Evolutionary conservation across 1,140 invertebrate genomes (phyloP).

Genomic region (Neocloeon triangulifer): DNA sequence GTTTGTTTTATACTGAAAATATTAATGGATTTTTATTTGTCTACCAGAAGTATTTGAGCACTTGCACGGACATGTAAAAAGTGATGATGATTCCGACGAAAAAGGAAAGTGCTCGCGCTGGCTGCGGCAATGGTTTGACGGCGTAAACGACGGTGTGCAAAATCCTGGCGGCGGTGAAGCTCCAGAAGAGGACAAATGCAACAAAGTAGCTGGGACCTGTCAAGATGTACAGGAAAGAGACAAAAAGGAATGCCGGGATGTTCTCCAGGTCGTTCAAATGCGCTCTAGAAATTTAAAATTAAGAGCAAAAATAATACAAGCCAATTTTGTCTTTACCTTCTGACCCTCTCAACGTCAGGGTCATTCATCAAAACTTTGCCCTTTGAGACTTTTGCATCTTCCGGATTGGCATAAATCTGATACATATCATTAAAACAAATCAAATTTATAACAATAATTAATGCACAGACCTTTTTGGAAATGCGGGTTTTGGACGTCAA

Average conservation of each 20-base stretch:
- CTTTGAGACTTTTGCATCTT: conserved; percentile 21
- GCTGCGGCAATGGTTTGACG: conserved; percentile 27
- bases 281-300: conserved; percentile 19
- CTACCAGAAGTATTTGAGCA: conserved; percentile 15
- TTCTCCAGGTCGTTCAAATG: conserved; percentile 50
- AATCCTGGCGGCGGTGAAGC: conserved; percentile 29
- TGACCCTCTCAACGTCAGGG: conserved; percentile 28
- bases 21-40: too few relatives aligned
- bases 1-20: too few relatives aligned
- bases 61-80: conserved; percentile 25
- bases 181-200: conserved; percentile 31
- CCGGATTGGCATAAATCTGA: conserved; percentile 31
- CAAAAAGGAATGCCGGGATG: conserved; percentile 32
- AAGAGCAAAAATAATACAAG: conserved; percentile 6
- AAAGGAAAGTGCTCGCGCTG: conserved; percentile 27
- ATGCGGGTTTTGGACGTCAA: conserved; percentile 12
- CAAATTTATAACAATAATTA: neutral
- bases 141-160: conserved; percentile 34
- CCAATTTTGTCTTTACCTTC: conserved; percentile 11
- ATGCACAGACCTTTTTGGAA: conserved; percentile 10
- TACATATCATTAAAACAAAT: too few relatives aligned
- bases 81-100: conserved; percentile 21
- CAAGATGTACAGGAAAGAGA: conserved; percentile 31
- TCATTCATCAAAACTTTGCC: conserved; percentile 24
- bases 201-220: conserved; percentile 25